phyloP scores from a whole-genome alignment of 2,888 invertebrate genomes.

The Polymixis lichenea region DNA sequence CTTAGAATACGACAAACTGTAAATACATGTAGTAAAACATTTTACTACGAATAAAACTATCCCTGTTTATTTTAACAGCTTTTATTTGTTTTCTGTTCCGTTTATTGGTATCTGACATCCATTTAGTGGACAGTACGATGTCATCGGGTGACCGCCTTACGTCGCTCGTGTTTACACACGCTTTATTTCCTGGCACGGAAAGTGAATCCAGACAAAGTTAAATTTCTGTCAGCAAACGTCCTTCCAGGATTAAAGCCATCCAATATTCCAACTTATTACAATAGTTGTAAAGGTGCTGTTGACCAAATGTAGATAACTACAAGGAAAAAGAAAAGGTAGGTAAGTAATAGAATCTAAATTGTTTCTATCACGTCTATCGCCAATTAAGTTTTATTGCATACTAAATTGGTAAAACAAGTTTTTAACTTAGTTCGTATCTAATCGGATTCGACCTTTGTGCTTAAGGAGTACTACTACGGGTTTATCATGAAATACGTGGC shows the following conservation, averaged over 20 bases:
- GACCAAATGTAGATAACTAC: not conserved
- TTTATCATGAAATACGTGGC: not conserved
- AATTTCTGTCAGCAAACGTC: not conserved
- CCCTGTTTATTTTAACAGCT: not conserved
- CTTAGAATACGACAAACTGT: no score
- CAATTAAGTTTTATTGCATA: constrained; percentile 60
- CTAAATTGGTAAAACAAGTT: not conserved
- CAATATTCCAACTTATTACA: not conserved
- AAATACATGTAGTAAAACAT: no score
- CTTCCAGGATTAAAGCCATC: not conserved
- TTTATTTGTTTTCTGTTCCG: not conserved
- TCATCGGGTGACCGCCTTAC: not conserved
- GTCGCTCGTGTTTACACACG: no score
- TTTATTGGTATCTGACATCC: not conserved
- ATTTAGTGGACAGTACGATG: not conserved
- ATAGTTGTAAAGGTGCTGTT: not conserved
- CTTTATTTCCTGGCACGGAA: not conserved
- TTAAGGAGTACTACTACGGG: no score
- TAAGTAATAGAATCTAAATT: not conserved
- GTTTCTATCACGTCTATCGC: not conserved
- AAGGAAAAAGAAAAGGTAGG: not conserved
- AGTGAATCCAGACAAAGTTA: not conserved
- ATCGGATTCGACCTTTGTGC: not conserved
- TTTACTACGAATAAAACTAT: not conserved
- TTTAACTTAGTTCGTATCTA: not conserved